Base-by-base conservation (phyloP, 2,888 invertebrate species). In the Andrena marginata region DNA sequence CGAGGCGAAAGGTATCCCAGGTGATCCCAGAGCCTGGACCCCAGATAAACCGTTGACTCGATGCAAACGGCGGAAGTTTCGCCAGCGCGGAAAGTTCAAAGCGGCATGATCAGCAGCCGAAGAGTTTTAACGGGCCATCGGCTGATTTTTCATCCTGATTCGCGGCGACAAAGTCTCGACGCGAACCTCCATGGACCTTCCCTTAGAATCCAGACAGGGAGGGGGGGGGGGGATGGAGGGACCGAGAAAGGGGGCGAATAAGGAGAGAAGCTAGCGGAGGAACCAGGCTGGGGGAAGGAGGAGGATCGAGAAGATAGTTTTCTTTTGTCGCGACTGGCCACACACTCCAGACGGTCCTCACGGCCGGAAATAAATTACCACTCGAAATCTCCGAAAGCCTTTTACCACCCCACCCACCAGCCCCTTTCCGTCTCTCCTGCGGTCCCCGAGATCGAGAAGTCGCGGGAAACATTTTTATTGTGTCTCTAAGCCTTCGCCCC, bases 321-420 rank as follows among this genome's bases (percentile, higher is more conserved):
- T 79, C 89, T 84, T 89, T 89, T 89, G 89, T 89, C 83, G 88
- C 68, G 78, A 49, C 67, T 74, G 68, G 80, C 83, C 89, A 73
- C 86, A 89, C 86, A 84, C 80, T 82, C 80, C 76, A 80, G 85
- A 86, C 82, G 71, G 81, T 71, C 84, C 84, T 89, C 87, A 62
- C 79, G 73, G 68, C 85, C 81, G 90, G 89, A 90, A 89, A 89
- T 87, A 89, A 89, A 89, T 90, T 87, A 89, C 87, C 90, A 89
- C 90, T 89, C 85, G 89, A 89, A 90, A 90, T 90, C 85, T 87
- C 83, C 85, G 76, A 87, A 89, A 86, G 88, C 89, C 89, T 89
- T 89, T 89, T 85, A 89, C 86, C 74, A 48, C 42, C 54, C 51
- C 51, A 7, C 5, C 65, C n/a, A 10, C 26, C 26, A 56, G 23